These are phyloP conservation scores for Aporophyla lueneburgensis DNA, from an alignment of 2,888 invertebrate species.

Conservation along the genomic window DNA sequence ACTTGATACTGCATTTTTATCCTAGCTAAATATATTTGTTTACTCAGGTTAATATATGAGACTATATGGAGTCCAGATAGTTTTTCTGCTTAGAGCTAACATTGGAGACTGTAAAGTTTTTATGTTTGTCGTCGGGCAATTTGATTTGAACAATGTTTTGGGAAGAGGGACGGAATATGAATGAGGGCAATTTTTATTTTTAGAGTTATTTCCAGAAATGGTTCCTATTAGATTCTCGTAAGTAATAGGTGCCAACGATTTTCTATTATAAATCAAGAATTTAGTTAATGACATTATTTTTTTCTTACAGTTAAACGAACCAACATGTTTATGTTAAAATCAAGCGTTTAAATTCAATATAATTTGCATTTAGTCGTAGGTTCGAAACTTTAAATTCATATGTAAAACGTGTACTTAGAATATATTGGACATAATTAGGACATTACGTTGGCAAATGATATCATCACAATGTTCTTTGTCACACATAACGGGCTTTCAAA, in stretches of 20 bases:
- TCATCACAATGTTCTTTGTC: slow-evolving; percentile 65
- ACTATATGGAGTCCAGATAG: slow-evolving; percentile 38
- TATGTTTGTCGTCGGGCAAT: slow-evolving; percentile 24
- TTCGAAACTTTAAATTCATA: slow-evolving; percentile 54
- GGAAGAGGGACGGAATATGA: slow-evolving; percentile 3
- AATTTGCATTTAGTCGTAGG: slow-evolving; percentile 47
- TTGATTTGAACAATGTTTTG: slow-evolving; percentile 17
- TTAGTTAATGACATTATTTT: neutral
- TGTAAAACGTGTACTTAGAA: slow-evolving; percentile 49
- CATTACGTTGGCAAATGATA: slow-evolving; percentile 61
- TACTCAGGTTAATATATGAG: slow-evolving; percentile 47
- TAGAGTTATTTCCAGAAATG: neutral
- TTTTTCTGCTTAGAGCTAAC: slow-evolving; percentile 26
- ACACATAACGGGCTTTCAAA: slow-evolving; percentile 68
- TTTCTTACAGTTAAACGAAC: neutral
- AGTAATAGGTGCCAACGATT: neutral
- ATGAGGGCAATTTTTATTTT: neutral
- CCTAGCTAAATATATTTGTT: slow-evolving; percentile 68
- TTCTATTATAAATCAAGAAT: neutral
- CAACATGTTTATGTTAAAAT: slow-evolving; percentile 33
- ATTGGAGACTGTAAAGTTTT: slow-evolving; percentile 29
- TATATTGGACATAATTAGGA: slow-evolving; percentile 57
- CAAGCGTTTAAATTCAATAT: slow-evolving; percentile 44
- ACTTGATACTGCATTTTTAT: slow-evolving; percentile 71
- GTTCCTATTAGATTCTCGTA: neutral